phyloP scores from a whole-genome alignment of 37 sponge, comb jelly and placozoan species.

The Spongia lamella region DNA sequence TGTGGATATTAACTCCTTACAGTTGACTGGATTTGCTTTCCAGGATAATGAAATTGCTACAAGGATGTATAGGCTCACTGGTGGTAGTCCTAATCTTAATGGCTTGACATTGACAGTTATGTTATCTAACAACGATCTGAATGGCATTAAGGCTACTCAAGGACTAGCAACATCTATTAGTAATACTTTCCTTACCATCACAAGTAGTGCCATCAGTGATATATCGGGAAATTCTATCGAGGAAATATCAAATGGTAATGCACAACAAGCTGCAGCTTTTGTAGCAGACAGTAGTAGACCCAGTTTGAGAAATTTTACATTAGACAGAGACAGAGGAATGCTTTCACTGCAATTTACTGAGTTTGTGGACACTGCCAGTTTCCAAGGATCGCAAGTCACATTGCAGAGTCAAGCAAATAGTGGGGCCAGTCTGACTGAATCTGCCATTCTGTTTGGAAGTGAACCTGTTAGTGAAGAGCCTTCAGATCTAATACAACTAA shows the following conservation, averaged over 20 bases:
- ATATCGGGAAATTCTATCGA: conserved; percentile 58
- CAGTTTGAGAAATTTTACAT: conserved; percentile 42
- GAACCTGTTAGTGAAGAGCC: conserved; percentile 22
- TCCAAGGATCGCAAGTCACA: conserved; percentile 49
- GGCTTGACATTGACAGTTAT: conserved; percentile 38
- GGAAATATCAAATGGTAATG: conserved; percentile 61
- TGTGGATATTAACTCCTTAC: conserved; percentile 41
- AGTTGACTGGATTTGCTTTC: conserved; percentile 48
- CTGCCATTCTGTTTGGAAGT: conserved; percentile 39
- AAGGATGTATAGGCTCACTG: conserved; percentile 60
- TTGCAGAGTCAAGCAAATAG: conserved; percentile 66
- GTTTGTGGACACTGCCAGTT: conserved; percentile 52
- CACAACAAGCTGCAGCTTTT: conserved; percentile 36
- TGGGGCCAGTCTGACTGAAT: conserved; percentile 29
- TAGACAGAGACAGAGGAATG: conserved; percentile 79
- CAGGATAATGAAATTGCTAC: conserved; percentile 64
- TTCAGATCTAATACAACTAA: conserved; percentile 27
- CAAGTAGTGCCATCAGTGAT: conserved; percentile 44
- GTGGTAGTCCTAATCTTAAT: not conserved
- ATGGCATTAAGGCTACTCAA: conserved; percentile 66
- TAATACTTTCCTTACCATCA: conserved; percentile 73
- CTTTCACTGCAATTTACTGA: conserved; percentile 64
- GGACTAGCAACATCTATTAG: conserved; percentile 47
- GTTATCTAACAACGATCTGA: conserved; percentile 62
- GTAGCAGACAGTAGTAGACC: conserved; percentile 64